Percentiles rank a stretch among this genome's conserved stretches.
Evolutionary conservation across 2,113 vertebrate genomes (phyloP).

Genomic region (Ciconia maguari): DNA sequence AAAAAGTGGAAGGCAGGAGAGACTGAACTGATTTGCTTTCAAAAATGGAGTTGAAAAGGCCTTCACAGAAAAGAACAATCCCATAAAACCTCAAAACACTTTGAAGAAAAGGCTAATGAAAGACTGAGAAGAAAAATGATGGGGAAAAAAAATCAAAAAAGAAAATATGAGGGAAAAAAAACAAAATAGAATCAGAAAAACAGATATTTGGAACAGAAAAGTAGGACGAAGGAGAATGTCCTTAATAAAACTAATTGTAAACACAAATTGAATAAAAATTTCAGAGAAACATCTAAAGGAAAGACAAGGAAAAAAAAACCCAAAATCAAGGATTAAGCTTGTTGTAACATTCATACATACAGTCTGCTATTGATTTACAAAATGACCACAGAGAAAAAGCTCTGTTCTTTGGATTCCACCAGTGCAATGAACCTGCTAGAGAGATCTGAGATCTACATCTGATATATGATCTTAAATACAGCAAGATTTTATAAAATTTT

Average conservation of each 20-base stretch:
- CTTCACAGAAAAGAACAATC: background rate
- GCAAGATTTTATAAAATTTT: background rate
- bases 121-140: background rate
- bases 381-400: background rate
- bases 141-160: background rate
- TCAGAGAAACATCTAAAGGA: background rate
- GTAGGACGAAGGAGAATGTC: background rate
- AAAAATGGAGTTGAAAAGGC: background rate
- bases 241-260: background rate
- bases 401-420: background rate
- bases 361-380: background rate
- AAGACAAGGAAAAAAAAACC: background rate
- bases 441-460: background rate
- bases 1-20: background rate
- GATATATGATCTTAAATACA: background rate
- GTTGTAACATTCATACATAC: background rate
- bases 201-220: background rate
- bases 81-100: background rate
- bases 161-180: background rate
- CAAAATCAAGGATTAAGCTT: background rate
- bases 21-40: background rate
- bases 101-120: background rate
- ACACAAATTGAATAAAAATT: background rate
- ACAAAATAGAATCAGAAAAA: background rate
- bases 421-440: background rate